Percentiles rank a stretch among this genome's conserved stretches.
Conservation (phyloP, 2,797 vertebrate species). For the Crenichthys baileyi region DNA sequence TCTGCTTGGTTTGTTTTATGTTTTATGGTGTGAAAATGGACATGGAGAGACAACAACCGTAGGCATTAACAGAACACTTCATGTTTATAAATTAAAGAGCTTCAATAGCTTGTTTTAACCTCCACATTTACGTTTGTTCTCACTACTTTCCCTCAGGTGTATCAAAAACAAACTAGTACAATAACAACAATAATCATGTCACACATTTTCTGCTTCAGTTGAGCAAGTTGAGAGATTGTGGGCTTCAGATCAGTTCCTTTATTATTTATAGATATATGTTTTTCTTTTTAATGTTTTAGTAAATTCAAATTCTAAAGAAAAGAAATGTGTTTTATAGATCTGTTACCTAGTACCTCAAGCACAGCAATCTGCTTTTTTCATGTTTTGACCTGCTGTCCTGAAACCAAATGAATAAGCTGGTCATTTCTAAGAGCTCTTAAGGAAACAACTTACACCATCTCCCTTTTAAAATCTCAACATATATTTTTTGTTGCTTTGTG, state of each 20-base stretch:
- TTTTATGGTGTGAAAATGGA: conserved; percentile 17
- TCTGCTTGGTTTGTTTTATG: conserved; percentile 23
- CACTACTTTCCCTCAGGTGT: background rate
- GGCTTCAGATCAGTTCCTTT: background rate
- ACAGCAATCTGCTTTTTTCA: too few relatives aligned
- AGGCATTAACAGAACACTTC: conserved; percentile 42
- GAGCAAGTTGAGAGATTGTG: background rate
- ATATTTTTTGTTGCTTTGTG: background rate
- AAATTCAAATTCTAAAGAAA: background rate
- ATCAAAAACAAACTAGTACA: background rate
- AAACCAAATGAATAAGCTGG: background rate
- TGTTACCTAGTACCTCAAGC: too few relatives aligned
- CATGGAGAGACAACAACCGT: background rate
- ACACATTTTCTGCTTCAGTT: background rate
- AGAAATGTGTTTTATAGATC: background rate
- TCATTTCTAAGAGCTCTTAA: background rate
- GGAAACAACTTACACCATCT: background rate
- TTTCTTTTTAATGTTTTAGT: background rate
- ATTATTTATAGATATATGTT: background rate
- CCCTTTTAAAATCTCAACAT: background rate
- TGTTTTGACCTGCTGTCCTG: background rate
- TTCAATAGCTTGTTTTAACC: conserved; percentile 28
- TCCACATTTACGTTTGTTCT: background rate
- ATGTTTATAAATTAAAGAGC: conserved; percentile 53
- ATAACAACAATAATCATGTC: too few relatives aligned